These are phyloP conservation scores for Automeris io DNA, from an alignment of 2,888 invertebrate species.

Conservation along the genomic window DNA sequence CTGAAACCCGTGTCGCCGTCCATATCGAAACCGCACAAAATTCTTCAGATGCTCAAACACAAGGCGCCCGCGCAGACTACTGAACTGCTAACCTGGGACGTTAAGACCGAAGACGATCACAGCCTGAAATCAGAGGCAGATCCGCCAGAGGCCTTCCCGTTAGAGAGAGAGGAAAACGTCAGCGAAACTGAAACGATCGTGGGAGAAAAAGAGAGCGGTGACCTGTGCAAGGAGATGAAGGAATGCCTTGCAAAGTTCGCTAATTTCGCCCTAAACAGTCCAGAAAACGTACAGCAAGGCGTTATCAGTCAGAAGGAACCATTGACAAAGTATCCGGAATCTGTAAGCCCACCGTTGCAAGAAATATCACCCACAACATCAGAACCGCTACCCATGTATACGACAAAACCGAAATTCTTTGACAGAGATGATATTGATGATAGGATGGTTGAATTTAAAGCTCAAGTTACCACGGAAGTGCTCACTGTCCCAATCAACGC, in stretches of 20 bases:
- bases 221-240: constrained; percentile 55
- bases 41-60: constrained; percentile 55
- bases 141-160: constrained; percentile 56
- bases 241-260: constrained; percentile 62
- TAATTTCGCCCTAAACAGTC: constrained; percentile 44
- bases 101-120: constrained; percentile 29
- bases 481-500: constrained; percentile 48
- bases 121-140: constrained; percentile 35
- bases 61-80: constrained; percentile 38
- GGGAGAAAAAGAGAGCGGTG: constrained; percentile 40
- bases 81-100: constrained; percentile 23
- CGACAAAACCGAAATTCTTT: constrained; percentile 51
- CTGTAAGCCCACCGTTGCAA: constrained; percentile 63
- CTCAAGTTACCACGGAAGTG: constrained; percentile 25
- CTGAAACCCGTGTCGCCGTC: constrained; percentile 41
- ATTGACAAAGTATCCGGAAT: constrained; percentile 46
- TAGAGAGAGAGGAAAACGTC: constrained; percentile 50
- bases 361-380: constrained; percentile 60
- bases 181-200: constrained; percentile 55
- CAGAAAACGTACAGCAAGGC: constrained; percentile 27
- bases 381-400: constrained; percentile 48
- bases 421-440: constrained; percentile 25
- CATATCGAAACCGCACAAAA: constrained; percentile 43
- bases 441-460: background rate
- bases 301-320: constrained; percentile 18